These are phyloP conservation scores for Aldabrachelys gigantea DNA, from an alignment of 2,113 vertebrate species.

Conservation along the genomic window DNA sequence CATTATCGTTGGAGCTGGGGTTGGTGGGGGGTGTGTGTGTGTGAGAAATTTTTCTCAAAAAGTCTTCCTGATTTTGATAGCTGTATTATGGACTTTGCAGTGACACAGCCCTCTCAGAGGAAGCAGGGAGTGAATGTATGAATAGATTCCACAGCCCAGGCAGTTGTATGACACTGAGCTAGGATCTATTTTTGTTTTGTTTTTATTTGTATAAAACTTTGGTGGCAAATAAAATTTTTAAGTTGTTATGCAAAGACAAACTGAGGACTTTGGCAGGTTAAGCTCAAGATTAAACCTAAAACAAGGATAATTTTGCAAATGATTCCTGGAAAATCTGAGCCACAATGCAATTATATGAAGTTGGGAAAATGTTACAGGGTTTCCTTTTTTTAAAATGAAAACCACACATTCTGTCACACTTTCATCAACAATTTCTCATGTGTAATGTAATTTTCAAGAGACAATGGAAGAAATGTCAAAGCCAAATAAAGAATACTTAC, in stretches of 20 bases:
- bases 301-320: neutral
- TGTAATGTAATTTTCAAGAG: slow-evolving; percentile 15
- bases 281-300: neutral
- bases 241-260: neutral
- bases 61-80: fast-evolving
- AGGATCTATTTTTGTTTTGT: neutral
- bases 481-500: slow-evolving; percentile 10
- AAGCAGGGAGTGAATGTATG: neutral
- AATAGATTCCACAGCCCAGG: neutral
- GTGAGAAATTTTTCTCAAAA: neutral
- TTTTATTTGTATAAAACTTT: neutral
- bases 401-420: slow-evolving; percentile 31
- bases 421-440: slow-evolving; percentile 27
- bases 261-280: neutral
- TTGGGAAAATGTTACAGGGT: slow-evolving; percentile 7
- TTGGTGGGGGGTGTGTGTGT: too few relatives aligned
- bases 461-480: slow-evolving; percentile 56
- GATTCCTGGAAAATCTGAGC: neutral
- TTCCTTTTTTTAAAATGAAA: slow-evolving; percentile 25
- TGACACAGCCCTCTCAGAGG: neutral
- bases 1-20: neutral
- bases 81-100: neutral
- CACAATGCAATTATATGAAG: neutral
- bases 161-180: neutral
- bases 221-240: neutral